Evolutionary conservation across 2,113 vertebrate genomes (phyloP).

Genomic region (Pionites leucogaster): DNA sequence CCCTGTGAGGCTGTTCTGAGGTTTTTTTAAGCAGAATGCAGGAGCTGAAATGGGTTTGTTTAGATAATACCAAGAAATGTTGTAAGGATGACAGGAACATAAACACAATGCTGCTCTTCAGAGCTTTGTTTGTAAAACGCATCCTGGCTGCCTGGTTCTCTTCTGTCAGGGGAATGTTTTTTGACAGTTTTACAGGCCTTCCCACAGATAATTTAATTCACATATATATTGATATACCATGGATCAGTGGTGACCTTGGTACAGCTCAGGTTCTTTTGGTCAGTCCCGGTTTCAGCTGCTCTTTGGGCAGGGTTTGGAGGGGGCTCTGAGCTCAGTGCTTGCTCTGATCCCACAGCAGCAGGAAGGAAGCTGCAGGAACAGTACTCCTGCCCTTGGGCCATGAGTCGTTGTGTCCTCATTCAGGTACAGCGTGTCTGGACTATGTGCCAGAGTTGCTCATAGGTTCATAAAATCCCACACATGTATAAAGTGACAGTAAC

Average conservation of each 20-base stretch:
- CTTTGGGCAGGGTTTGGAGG: not conserved
- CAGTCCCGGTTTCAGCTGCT: accelerated
- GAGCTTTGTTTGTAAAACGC: not conserved
- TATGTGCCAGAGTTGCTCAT: not conserved
- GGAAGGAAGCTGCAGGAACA: not conserved
- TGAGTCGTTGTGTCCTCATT: not conserved
- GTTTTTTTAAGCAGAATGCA: not conserved
- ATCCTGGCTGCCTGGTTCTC: not conserved
- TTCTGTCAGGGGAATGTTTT: not conserved
- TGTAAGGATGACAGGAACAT: not conserved
- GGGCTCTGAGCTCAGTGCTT: not conserved
- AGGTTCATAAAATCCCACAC: not conserved
- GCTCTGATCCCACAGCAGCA: not conserved
- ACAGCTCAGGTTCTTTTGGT: not conserved
- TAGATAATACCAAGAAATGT: constrained; percentile 8
- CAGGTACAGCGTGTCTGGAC: not conserved
- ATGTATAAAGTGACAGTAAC: not conserved
- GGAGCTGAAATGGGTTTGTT: not conserved
- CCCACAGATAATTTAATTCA: not conserved
- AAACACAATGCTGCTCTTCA: not conserved
- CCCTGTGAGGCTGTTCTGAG: constrained; percentile 46
- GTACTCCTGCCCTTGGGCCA: not conserved
- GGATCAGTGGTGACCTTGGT: not conserved
- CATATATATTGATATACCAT: not conserved
- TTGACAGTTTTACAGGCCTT: not conserved